Evolutionary conservation across 2,113 vertebrate genomes (phyloP).

Genomic region (Isurus oxyrinchus): DNA sequence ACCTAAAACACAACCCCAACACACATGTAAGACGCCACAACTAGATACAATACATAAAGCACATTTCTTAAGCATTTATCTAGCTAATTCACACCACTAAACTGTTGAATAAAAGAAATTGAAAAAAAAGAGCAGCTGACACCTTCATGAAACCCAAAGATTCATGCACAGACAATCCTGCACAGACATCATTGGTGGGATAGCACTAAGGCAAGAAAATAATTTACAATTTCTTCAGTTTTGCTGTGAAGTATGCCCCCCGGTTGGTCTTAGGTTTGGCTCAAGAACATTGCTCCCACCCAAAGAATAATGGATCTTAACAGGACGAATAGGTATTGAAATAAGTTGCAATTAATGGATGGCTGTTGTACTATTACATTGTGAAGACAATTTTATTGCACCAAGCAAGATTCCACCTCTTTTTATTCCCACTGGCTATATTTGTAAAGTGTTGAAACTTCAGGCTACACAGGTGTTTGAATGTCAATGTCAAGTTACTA

Average conservation of each 20-base stretch:
- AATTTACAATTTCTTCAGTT: not conserved
- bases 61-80: slow-evolving; percentile 31
- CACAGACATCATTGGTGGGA: slow-evolving; percentile 6
- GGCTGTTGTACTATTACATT: not conserved
- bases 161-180: slow-evolving; percentile 30
- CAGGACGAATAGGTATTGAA: not conserved
- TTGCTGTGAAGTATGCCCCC: not conserved
- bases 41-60: slow-evolving; percentile 14
- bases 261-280: not conserved
- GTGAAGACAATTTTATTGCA: not conserved
- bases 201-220: slow-evolving; percentile 32
- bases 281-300: not conserved
- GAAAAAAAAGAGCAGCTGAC: not conserved
- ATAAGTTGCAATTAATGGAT: not conserved
- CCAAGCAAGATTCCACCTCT: not conserved
- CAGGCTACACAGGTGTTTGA: not conserved
- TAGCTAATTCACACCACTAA: not conserved
- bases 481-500: not conserved
- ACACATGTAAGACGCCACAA: slow-evolving; percentile 29
- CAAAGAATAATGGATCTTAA: not conserved
- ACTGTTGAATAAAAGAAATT: not conserved
- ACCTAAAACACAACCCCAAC: slow-evolving; percentile 34
- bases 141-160: slow-evolving; percentile 12
- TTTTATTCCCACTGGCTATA: not conserved
- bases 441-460: not conserved